Percentiles rank a stretch among this genome's conserved stretches.
Evolutionary conservation across 2,113 vertebrate species (phyloP).

Genomic region (Gymnorhina tibicen): DNA sequence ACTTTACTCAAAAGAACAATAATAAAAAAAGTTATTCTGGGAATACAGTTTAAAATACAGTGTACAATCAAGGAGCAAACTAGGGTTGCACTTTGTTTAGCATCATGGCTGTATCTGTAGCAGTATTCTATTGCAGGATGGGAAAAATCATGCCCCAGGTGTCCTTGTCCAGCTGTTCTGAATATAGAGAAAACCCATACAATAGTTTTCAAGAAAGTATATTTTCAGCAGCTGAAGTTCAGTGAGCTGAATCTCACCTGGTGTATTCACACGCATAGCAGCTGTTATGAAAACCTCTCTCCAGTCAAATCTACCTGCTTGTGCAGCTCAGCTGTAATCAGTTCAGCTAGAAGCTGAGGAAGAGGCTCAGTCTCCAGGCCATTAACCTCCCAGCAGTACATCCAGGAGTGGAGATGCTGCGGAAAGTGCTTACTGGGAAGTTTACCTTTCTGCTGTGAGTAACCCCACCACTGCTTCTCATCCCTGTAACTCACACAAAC

Average conservation of each 20-base stretch:
- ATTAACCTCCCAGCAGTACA: constrained; percentile 40
- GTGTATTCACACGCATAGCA: neutral
- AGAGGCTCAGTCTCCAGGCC: neutral
- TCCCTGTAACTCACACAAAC: neutral
- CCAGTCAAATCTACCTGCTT: neutral
- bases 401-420: neutral
- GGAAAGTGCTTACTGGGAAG: neutral
- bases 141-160: neutral
- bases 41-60: neutral
- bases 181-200: neutral
- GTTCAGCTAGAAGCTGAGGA: constrained; percentile 32
- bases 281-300: neutral
- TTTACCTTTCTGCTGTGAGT: neutral
- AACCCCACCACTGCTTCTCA: neutral
- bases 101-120: neutral
- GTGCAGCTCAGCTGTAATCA: neutral
- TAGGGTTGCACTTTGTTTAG: neutral
- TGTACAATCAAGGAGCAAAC: neutral
- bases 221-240: neutral
- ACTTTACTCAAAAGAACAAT: neutral
- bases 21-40: neutral
- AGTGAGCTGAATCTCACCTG: neutral
- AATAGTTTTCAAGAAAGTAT: neutral
- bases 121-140: neutral
- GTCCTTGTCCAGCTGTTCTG: neutral